phyloP scores from a whole-genome alignment of 2,113 vertebrate genomes.

The Psettodes erumei region DNA sequence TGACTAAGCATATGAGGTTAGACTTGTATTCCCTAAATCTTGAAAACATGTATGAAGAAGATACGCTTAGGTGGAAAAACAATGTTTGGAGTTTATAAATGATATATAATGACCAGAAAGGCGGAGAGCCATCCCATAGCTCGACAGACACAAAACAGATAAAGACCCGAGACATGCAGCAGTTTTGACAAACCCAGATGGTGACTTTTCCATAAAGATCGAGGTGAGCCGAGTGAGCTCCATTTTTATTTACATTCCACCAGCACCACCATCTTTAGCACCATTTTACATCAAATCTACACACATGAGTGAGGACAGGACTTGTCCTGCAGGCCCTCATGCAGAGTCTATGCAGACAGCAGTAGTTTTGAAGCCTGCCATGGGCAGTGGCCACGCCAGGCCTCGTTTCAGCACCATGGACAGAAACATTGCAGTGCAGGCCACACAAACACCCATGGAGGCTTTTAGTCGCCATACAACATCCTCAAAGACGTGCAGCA shows the following conservation, averaged over 20 bases:
- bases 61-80: background rate
- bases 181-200: background rate
- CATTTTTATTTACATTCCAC: conserved; percentile 54
- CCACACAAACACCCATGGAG: conserved; percentile 54
- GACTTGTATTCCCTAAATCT: background rate
- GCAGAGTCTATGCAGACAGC: conserved; percentile 43
- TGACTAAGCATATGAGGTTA: background rate
- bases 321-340: conserved; percentile 44
- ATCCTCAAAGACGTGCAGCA: conserved; percentile 23
- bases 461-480: conserved; percentile 41
- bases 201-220: conserved; percentile 33
- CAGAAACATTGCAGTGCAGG: conserved; percentile 74
- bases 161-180: background rate
- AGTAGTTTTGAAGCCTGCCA: conserved; percentile 43
- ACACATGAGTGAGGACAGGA: conserved; percentile 9
- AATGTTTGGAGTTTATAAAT: background rate
- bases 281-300: conserved; percentile 40
- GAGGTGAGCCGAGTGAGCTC: conserved; percentile 43
- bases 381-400: conserved; percentile 73
- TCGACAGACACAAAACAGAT: background rate
- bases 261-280: conserved; percentile 30
- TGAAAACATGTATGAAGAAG: background rate
- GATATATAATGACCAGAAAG: background rate
- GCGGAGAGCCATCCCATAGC: background rate
- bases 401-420: conserved; percentile 76